Base-by-base conservation (phyloP, 2,888 invertebrate species). In the Drosophila mettleri region DNA sequence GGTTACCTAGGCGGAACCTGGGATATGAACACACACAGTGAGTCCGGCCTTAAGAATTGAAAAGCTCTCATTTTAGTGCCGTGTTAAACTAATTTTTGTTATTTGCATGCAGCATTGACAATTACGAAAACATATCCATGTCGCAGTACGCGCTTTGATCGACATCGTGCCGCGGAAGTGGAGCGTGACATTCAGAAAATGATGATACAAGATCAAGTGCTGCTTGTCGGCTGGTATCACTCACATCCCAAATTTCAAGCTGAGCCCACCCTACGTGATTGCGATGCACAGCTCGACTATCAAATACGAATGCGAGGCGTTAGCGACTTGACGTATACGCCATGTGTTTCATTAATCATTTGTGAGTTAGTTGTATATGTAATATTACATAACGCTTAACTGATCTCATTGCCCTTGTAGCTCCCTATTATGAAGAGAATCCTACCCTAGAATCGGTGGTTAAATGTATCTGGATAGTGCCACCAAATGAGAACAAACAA, bases 1-100 rank as follows among this genome's bases (percentile, higher is more conserved):
- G 99, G 99, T n/a, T 99, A 98, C 92, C 93, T 99, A 53, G 98
- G 97, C 53, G 98, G 99, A 4, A 96, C 96, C 63, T 99, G 98
- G 98, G 98, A 98, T 92, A 95, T 97, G 57, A 97, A 97, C 91
- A 95, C 95, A 69, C 98, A 98, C 89, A 97, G 98, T 98, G 94
- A 94, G 96, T 83, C 94, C 69, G 78, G 79, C 80, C 57, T 18
- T n/a, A 41, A 38, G 18, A 63, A 45, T 14, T 33, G 7, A 1
- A 38, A 1, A 8, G 16, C 9, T 27, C 18, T 12, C 2, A 20
- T 2, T 20, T 14, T 12, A 14, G 12, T 18, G 6, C 3, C 14
- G 14, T 14, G 14, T 24, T 55, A 24, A 66, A 63, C n/a, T 60
- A 10, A 16, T 45, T 3, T 45, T 27, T 33, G 1, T 38, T 31